Evolutionary conservation across 1,140 invertebrate species (phyloP), one percentile per base, ranked within the genome.

Genomic region (Tetramorium alpestre): DNA sequence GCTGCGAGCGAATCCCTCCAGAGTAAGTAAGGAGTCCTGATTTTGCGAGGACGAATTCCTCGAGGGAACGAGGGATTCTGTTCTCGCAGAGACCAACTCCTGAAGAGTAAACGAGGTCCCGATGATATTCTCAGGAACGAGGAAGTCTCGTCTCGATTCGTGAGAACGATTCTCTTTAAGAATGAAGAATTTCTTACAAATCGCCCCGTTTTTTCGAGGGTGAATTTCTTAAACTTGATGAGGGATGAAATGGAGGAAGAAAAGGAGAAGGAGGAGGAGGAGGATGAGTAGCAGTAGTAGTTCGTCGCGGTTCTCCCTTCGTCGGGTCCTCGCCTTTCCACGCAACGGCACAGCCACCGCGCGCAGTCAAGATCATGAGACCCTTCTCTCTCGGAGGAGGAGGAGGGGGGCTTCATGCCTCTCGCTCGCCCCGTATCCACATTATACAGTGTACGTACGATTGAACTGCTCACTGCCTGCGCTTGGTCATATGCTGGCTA

Each of bases 381-480:
- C 56, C 25, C 67, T n/a, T 51, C 54, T 69, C 77, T 8, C n/a
- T n/a, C 5, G 11, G 3, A 70, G 77, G 75, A 85, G 64, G 72
- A 67, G 78, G 51, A 18, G 72, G 78, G 78, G 51, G 25, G 22
- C 69, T 60, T 47, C 69, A 84, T 90, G 90, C 84, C 85, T 85
- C 88, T 91, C 38, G 89, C 86, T 92, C 86, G 89, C 88, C 87
- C 90, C 91, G 92, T 93, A 93, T 92, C 88, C 90, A 92, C 87
- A 88, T 92, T 93, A 87, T 75, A 90, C 87, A 88, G 88, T 92
- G 92, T 94, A 94, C 89, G 93, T 93, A 94, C 92, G 90, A 91
- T 85, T 94, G 93, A 92, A 94, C 94, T 93, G 93, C 93, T 95
- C 95, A 95, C 94, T 95, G 94, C 94, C 94, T 94, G 93, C 92